A percentile compares a stretch with the other conserved stretches of the same genome.
Conservation (phyloP, 2,113 vertebrate species). For the Trogon surrucura region DNA sequence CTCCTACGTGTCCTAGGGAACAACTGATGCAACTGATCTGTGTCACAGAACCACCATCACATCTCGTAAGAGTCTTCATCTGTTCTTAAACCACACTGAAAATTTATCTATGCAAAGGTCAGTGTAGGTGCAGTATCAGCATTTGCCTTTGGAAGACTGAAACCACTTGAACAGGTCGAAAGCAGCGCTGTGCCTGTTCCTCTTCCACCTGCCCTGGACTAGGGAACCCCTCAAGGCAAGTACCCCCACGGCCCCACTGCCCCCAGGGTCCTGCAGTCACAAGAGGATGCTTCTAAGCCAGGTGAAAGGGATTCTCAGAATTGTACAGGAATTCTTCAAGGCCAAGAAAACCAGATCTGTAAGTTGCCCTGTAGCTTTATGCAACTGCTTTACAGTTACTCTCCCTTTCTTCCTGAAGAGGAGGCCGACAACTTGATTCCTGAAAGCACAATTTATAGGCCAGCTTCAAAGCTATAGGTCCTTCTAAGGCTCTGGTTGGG, state of each 20-base stretch:
- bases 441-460: slow-evolving; percentile 81
- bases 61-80: background rate
- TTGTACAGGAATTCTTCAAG: slow-evolving; percentile 37
- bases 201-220: background rate
- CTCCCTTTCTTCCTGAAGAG: slow-evolving; percentile 66
- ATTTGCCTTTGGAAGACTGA: background rate
- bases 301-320: slow-evolving; percentile 39
- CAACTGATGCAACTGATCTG: background rate
- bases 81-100: background rate
- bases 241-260: background rate
- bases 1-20: background rate
- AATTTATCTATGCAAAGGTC: background rate
- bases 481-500: slow-evolving; percentile 74
- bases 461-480: slow-evolving; percentile 81
- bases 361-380: slow-evolving; percentile 58
- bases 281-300: background rate
- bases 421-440: slow-evolving; percentile 75
- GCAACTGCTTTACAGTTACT: slow-evolving; percentile 65
- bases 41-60: background rate
- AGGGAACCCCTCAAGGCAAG: background rate
- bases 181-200: background rate
- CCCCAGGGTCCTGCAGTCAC: background rate
- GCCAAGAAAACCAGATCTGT: slow-evolving; percentile 72
- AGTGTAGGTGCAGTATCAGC: background rate
- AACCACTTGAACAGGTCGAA: background rate